Base-by-base conservation (phyloP, 2,797 vertebrate genomes). In the Enteromius radiatus region DNA sequence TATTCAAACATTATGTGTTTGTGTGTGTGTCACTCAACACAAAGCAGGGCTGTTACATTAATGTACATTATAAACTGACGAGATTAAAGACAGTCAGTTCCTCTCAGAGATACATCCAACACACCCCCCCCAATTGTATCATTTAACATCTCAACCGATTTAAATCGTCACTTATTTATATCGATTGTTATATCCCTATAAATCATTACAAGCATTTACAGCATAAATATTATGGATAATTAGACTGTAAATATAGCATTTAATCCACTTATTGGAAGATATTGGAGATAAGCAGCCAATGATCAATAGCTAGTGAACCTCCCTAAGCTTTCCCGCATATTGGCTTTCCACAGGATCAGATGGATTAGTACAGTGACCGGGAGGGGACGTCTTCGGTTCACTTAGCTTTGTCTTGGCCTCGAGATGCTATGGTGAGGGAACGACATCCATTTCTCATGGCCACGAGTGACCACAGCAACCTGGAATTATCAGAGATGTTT, bases 221-320 rank as follows among this genome's bases (percentile, higher is more conserved):
- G 28, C 56, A 71, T 61, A 77, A 79, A 65, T 68, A 85, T 75
- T 63, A 49, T 14, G 7, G 65, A 80, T 87, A 61, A 45, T 73
- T 43, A 73, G 43, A 73, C 85, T 75, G 36, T 84, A 82, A 87
- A 84, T 79, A 74, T 9, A 1, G 73, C 26, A 19, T 84, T 79
- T 77, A 77, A 69, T 38, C 31, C 33, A 73, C 69, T 87, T 86
- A 86, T 71, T 38, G 73, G 81, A 87, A 89, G 73, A 87, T 71
- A 61, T 80, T 79, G 80, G 61, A 23, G 87, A 91, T 87, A 87
- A 88, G 73, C 80, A 64, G 83, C 71, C 68, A 74, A 52, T 73
- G 65, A 78, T 84, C 43, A 79, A 87, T 90, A 89, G 52, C 85
- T 87, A 21, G 23, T 28, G 41, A 23, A 76, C 61, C 78, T 78